Evolutionary conservation across 2,888 invertebrate genomes (phyloP), one percentile per base, ranked within the genome.

Genomic region (Anthophora plumipes): DNA sequence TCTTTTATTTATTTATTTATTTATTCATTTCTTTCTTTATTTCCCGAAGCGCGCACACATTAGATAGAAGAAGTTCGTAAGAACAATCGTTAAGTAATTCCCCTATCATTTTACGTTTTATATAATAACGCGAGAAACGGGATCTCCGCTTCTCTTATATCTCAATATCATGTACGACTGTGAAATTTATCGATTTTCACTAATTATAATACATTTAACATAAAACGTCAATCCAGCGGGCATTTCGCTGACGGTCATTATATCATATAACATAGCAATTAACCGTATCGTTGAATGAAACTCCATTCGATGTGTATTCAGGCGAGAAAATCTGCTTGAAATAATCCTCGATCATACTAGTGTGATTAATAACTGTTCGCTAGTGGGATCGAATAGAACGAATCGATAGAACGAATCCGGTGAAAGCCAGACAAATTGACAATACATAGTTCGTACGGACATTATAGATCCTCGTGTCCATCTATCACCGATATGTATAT

Each of bases 31-130:
- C n/a, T 37, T 12, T 11, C n/a, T 1, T 17, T n/a, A n/a, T 20
- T 7, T 41, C 17, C 4, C 31, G 31, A 31, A 31, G 17, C 46
- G 11, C 11, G 14, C 11, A 3, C 14, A n/a, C 11, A 7, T 5
- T 9, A 39, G 17, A 12, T n/a, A 20, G 31, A 61, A 61, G 61
- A 54, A 63, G 41, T 48, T 1, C 31, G 31, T 37, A 17, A 31
- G 39, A 75, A 77, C 61, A 76, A 77, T 61, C 41, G 67, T 77
- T 68, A 43, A 75, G 48, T 68, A 75, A 77, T 77, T 61, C 22
- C 4, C n/a, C 67, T 43, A 61, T 75, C 66, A 41, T 11, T 77
- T 31, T 52, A n/a, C 50, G 25, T 59, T 77, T 77, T 77, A 77
- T 59, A 46, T 77, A 77, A 76, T 14, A 52, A 54, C 43, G 22